These are phyloP conservation scores for Caenorhabditis sp. DNA, from an alignment of 2,888 invertebrate genomes.

Conservation along the genomic window DNA sequence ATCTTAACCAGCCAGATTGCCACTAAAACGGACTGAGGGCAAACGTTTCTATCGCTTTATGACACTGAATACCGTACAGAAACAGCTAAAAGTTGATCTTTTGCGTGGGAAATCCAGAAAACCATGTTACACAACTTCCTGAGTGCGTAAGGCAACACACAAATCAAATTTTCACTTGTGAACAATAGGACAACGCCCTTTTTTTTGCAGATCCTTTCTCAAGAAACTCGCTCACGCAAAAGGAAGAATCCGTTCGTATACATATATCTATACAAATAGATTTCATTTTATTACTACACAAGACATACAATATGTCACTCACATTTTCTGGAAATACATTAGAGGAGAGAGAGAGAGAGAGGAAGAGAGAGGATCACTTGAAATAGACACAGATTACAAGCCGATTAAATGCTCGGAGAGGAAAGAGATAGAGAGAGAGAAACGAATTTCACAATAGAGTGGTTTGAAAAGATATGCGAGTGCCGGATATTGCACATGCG, in stretches of 20 bases:
- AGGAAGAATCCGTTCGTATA: neutral
- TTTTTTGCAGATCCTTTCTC: conserved; percentile 2
- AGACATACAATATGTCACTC: conserved; percentile 31
- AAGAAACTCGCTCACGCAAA: neutral
- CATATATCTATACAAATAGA: conserved; percentile 7
- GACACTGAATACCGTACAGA: too few relatives aligned
- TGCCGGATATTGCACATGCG: conserved; percentile 49
- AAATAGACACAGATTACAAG: conserved; percentile 38
- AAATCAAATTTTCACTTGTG: conserved; percentile 41
- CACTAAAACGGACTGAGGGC: too few relatives aligned
- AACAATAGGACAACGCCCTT: conserved; percentile 50
- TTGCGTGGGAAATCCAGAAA: too few relatives aligned
- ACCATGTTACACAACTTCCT: too few relatives aligned
- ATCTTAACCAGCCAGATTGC: too few relatives aligned
- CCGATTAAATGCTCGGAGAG: conserved; percentile 28
- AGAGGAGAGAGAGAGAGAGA: neutral
- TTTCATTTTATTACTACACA: conserved; percentile 20
- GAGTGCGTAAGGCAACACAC: neutral
- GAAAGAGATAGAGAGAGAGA: neutral
- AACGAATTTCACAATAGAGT: conserved; percentile 15
- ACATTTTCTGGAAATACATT: conserved; percentile 13
- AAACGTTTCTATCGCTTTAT: too few relatives aligned
- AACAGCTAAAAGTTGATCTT: too few relatives aligned
- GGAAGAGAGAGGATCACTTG: conserved; percentile 26
- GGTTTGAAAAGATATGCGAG: conserved; percentile 44